Percentiles rank a stretch among this genome's conserved stretches.
Evolutionary conservation across 1,140 invertebrate genomes (phyloP).

Genomic region (Zaprionus taronus): DNA sequence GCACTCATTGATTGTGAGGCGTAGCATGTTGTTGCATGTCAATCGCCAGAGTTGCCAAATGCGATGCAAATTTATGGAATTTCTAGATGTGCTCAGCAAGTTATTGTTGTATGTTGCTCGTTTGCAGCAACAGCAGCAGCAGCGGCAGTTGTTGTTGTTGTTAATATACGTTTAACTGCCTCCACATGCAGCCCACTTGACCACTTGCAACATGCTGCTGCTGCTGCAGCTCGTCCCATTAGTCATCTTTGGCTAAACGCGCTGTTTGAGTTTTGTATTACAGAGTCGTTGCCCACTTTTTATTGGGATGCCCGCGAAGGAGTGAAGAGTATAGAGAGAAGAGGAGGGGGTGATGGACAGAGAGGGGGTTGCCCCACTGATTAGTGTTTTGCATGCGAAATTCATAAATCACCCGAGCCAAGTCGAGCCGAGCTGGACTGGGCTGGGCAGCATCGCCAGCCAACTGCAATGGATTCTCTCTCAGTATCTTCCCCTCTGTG

Average conservation of each 20-base stretch:
- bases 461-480: conserved; percentile 56
- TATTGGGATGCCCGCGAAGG: conserved; percentile 41
- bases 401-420: conserved; percentile 69
- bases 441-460: conserved; percentile 8
- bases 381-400: conserved; percentile 81
- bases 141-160: conserved; percentile 22
- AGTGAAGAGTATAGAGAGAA: neutral
- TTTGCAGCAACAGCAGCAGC: neutral
- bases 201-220: conserved; percentile 61
- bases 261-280: conserved; percentile 70
- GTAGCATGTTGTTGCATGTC: conserved; percentile 38
- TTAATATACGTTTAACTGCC: conserved; percentile 57
- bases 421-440: neutral
- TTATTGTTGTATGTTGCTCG: conserved; percentile 25
- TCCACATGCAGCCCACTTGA: conserved; percentile 30
- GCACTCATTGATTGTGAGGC: neutral
- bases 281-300: conserved; percentile 50
- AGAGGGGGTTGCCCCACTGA: conserved; percentile 50
- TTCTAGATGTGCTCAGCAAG: conserved; percentile 22
- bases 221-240: conserved; percentile 55
- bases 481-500: neutral
- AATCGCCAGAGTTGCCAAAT: conserved; percentile 58
- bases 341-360: neutral
- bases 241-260: conserved; percentile 81
- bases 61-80: conserved; percentile 58